Conservation (phyloP, 2,113 vertebrate species). For the Erpornis zantholeuca region DNA sequence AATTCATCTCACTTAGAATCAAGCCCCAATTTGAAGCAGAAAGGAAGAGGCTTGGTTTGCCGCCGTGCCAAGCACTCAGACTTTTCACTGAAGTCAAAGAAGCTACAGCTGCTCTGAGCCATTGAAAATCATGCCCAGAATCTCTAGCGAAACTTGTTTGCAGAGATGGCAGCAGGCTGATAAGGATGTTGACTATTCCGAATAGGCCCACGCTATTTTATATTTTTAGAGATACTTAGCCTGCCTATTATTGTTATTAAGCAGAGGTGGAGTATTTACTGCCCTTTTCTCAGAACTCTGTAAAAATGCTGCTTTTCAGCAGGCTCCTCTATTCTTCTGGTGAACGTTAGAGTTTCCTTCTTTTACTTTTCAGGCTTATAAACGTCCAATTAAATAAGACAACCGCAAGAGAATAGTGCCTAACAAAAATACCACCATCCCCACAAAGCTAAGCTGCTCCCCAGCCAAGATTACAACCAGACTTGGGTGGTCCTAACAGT, state of each 20-base stretch:
- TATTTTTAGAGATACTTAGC: conserved; percentile 47
- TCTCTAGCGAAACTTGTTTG: background rate
- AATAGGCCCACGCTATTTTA: background rate
- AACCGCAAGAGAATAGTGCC: background rate
- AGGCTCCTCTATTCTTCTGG: background rate
- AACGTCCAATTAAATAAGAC: background rate
- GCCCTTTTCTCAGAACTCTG: conserved; percentile 5
- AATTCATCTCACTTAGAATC: conserved; percentile 65
- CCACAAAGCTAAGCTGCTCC: background rate
- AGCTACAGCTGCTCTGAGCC: conserved; percentile 51
- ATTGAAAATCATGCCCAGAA: conserved; percentile 44
- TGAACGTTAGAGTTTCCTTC: background rate
- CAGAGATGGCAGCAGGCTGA: conserved; percentile 26
- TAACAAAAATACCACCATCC: background rate
- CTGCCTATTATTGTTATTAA: conserved; percentile 29
- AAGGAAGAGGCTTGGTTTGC: conserved; percentile 63
- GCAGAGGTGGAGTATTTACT: conserved; percentile 57
- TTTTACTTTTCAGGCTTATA: background rate
- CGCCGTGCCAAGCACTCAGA: conserved; percentile 50
- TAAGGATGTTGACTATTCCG: conserved; percentile 30
- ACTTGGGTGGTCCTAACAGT: background rate
- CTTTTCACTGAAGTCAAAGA: conserved; percentile 54
- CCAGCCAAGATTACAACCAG: background rate
- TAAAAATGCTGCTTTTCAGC: background rate
- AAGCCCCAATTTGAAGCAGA: conserved; percentile 61